A percentile compares a stretch with the other conserved stretches of the same genome.
phyloP scores from a whole-genome alignment of 2,113 vertebrate genomes.

The Dipodomys stephensi region DNA sequence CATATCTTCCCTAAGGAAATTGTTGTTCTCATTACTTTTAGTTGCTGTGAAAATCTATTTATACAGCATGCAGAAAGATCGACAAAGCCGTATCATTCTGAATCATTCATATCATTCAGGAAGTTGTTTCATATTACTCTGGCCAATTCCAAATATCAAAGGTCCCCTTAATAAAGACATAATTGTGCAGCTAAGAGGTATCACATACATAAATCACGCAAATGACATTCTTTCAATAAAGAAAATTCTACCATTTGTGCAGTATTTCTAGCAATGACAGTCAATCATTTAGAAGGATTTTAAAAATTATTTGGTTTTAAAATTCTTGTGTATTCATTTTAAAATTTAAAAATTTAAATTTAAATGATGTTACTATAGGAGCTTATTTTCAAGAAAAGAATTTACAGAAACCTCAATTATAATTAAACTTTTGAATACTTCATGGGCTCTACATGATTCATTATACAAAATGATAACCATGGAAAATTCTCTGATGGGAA shows the following conservation, averaged over 20 bases:
- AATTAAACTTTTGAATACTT: not conserved
- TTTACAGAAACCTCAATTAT: not conserved
- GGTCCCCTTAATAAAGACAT: not conserved
- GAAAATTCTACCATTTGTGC: not conserved
- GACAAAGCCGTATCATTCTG: not conserved
- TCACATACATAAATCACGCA: not conserved
- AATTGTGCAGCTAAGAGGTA: not conserved
- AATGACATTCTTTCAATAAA: constrained; percentile 10
- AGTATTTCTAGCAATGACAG: not conserved
- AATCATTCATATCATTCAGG: constrained; percentile 37
- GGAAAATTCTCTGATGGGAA: constrained; percentile 3
- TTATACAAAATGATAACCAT: not conserved
- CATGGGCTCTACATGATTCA: not conserved
- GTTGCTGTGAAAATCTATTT: constrained; percentile 49
- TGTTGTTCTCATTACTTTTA: constrained; percentile 27
- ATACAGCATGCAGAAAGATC: constrained; percentile 53
- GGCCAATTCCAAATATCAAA: not conserved
- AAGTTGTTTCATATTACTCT: constrained; percentile 37
- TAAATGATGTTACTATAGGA: not conserved
- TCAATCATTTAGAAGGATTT: not conserved
- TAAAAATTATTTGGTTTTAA: constrained; percentile 12
- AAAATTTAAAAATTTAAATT: not conserved
- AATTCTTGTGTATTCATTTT: constrained; percentile 33
- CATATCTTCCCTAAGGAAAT: not conserved
- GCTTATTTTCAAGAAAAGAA: not conserved